These are phyloP conservation scores for Boloria selene DNA, from an alignment of 2,888 invertebrate genomes.

Conservation along the genomic window DNA sequence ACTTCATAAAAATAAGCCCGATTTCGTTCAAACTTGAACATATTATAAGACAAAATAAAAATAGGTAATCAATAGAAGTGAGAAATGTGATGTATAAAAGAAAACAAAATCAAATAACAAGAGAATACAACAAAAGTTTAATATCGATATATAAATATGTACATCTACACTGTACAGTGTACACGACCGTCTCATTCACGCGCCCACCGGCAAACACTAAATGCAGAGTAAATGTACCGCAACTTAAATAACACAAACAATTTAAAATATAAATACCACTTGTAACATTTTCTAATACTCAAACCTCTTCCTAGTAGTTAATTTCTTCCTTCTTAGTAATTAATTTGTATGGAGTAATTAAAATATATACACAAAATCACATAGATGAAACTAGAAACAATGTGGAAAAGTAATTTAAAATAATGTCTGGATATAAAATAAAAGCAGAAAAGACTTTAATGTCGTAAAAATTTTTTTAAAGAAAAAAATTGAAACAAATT, in stretches of 20 bases:
- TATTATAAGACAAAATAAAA: conserved; percentile 16
- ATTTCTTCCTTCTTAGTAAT: too few species aligned
- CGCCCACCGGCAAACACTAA: conserved; percentile 27
- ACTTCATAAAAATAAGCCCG: too few species aligned
- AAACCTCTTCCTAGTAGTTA: neutral
- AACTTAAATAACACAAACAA: conserved; percentile 34
- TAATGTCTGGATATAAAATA: too few species aligned
- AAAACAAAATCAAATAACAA: conserved; percentile 53
- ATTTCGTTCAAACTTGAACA: too few species aligned
- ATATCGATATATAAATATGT: conserved; percentile 58
- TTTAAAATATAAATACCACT: conserved; percentile 10
- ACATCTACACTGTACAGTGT: conserved; percentile 50
- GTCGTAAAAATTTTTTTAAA: neutral
- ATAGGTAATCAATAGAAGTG: conserved; percentile 9
- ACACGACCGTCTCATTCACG: conserved; percentile 34
- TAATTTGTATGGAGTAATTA: too few species aligned
- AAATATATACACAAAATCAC: too few species aligned
- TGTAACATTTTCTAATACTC: conserved; percentile 15
- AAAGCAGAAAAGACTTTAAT: neutral
- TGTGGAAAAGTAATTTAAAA: too few species aligned
- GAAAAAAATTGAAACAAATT: too few species aligned
- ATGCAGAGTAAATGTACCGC: conserved; percentile 38
- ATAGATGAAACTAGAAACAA: too few species aligned
- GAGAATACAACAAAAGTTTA: conserved; percentile 63
- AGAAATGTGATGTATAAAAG: conserved; percentile 6